Percentiles rank a stretch among this genome's conserved stretches.
Conservation (phyloP, 2,113 vertebrate species). For the Perca fluviatilis region DNA sequence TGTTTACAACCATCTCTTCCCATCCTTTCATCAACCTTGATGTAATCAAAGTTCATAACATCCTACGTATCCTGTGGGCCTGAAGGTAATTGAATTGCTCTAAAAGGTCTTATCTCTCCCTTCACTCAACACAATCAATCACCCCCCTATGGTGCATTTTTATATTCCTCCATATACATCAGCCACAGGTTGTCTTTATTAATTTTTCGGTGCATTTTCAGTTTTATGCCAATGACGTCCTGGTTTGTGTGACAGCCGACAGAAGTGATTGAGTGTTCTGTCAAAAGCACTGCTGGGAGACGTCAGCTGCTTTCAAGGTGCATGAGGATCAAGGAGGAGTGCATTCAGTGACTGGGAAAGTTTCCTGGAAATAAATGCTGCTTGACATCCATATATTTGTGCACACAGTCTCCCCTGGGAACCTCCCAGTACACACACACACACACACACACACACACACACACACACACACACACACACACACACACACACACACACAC, state of each 20-base stretch:
- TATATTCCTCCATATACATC: conserved; percentile 48
- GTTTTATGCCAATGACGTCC: conserved; percentile 54
- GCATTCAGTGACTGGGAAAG: conserved; percentile 3
- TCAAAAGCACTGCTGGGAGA: conserved; percentile 41
- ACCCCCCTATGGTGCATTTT: conserved; percentile 45
- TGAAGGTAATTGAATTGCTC: conserved; percentile 90
- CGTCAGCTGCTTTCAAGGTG: conserved; percentile 59
- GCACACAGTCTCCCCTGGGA: conserved; percentile 2
- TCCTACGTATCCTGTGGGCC: conserved; percentile 58
- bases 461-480: not conserved
- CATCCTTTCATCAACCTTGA: conserved; percentile 62
- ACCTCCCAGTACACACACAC: conserved; percentile 6
- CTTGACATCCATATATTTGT: conserved; percentile 2
- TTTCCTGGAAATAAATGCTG: conserved; percentile 35
- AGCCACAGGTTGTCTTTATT: conserved; percentile 56
- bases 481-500: conserved; percentile 1
- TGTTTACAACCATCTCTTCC: conserved; percentile 58
- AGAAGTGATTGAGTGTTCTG: conserved; percentile 62
- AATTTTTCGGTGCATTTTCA: conserved; percentile 20
- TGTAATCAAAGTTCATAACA: conserved; percentile 59
- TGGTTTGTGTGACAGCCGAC: conserved; percentile 53
- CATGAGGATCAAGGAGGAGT: conserved; percentile 39
- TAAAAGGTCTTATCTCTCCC: conserved; percentile 88
- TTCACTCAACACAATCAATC: conserved; percentile 81
- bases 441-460: not conserved